Percentiles rank a stretch among this genome's conserved stretches.
phyloP scores from a whole-genome alignment of 2,113 vertebrate species.

The Oceanites oceanicus region DNA sequence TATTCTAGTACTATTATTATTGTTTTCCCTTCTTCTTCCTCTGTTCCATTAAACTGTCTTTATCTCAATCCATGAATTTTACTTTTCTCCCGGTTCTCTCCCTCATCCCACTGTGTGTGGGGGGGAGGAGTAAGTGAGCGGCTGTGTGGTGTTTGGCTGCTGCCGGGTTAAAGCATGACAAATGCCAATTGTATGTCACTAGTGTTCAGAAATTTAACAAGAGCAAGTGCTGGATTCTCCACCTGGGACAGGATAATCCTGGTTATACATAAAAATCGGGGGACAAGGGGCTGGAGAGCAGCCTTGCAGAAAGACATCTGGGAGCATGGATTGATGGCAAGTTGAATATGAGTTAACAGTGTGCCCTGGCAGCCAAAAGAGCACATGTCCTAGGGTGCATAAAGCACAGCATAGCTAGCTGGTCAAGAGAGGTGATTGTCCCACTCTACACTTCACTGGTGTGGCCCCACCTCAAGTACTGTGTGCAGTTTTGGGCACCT shows the following conservation, averaged over 20 bases:
- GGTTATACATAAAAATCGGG: fast-evolving
- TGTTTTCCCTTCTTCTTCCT: too few species aligned
- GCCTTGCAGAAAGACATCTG: fast-evolving
- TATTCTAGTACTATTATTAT: too few species aligned
- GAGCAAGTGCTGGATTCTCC: not conserved
- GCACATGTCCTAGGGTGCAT: not conserved
- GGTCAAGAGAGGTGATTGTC: not conserved
- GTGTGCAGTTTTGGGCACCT: not conserved
- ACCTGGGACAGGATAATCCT: not conserved
- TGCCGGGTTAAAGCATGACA: too few species aligned
- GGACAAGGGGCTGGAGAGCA: not conserved
- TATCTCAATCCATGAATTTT: too few species aligned
- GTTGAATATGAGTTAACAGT: not conserved
- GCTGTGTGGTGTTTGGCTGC: too few species aligned
- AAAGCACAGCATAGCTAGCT: not conserved
- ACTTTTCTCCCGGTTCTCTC: too few species aligned
- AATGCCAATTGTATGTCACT: not conserved
- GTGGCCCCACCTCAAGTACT: fast-evolving
- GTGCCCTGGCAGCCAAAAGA: not conserved
- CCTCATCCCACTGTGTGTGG: too few species aligned
- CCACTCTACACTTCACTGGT: not conserved
- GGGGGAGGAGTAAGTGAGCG: too few species aligned
- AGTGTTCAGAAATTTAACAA: not conserved
- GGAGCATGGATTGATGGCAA: not conserved
- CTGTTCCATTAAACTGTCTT: too few species aligned